Base-by-base conservation (phyloP, 1,140 invertebrate species). In the Drosophila sp. region DNA sequence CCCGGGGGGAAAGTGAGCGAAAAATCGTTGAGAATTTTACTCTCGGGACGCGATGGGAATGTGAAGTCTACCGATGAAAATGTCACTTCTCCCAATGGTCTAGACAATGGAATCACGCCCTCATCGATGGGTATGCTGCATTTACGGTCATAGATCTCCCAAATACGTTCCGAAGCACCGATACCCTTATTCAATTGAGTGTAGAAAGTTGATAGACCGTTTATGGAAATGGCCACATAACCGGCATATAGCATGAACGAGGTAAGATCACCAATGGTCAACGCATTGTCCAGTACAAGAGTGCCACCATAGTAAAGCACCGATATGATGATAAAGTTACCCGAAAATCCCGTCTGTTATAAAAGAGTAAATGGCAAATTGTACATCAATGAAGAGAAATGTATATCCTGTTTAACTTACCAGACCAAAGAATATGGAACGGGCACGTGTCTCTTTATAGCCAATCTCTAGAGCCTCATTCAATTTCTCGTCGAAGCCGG, bases 231-330 rank as follows among this genome's bases (percentile, higher is more conserved):
- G 2, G 97, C 97, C 35, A 98, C 96, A 89, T 99, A 99, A 0
- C 96, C 97, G 3, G 98, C 97, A 92, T 99, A 99, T 2, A 99
- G 89, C 11, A 99, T 93, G 92, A 99, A 99, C 0, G 98, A 95
- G 0, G 97, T 98, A 11, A 99, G 92, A 71, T 96, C 95, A 7
- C 98, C 98, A 40, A 99, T 96, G 4, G 96, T 97, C 50, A 99
- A 94, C 32, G 95, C 92, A 44, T 96, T 94, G 11, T 96, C 94
- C 0, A 96, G 94, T 35, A 99, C 97, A 95, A 99, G 95, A 10
- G 95, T 93, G 7, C 98, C 97, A 17, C 98, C 98, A 90, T 97
- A 98, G 92, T 99, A 99, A 1, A 99, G 93, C 10, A 99, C 98
- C 3, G 97, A 95, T 32, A 99, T 94, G 62, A 99, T 96, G 38